phyloP scores from a whole-genome alignment of 2,113 vertebrate species.

The Chascanopsetta lugubris region DNA sequence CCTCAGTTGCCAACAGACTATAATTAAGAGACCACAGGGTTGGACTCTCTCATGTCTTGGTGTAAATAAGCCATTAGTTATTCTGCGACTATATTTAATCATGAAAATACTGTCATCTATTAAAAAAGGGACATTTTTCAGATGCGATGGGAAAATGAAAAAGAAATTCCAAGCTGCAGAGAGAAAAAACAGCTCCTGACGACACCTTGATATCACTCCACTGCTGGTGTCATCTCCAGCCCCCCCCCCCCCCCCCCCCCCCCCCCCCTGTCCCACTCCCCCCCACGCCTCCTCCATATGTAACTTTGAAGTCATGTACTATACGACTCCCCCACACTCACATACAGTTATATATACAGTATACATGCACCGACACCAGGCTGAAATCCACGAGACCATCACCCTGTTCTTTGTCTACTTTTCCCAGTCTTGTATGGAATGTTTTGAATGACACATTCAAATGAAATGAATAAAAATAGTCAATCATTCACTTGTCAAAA shows the following conservation, averaged over 20 bases:
- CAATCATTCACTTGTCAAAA: conserved; percentile 18
- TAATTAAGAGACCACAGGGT: no score
- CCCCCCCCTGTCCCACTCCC: background rate
- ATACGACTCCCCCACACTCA: no score
- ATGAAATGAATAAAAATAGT: no score
- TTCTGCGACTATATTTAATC: no score
- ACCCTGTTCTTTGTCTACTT: no score
- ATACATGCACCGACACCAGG: background rate
- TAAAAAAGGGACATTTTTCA: background rate
- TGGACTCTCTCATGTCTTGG: no score
- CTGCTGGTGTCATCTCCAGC: background rate
- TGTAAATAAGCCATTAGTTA: no score
- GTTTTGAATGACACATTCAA: no score
- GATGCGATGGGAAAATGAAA: background rate
- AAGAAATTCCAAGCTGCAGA: background rate
- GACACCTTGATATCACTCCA: background rate
- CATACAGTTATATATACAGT: background rate
- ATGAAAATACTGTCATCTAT: no score
- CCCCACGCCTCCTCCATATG: background rate
- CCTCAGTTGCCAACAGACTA: no score
- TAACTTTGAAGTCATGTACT: no score
- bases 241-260: background rate
- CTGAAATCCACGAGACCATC: background rate
- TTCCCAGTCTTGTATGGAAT: no score
- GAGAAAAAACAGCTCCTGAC: background rate